A percentile compares a stretch with the other conserved stretches of the same genome.
Evolutionary conservation across 2,888 invertebrate genomes (phyloP).

Genomic region (Orthonychiurus folsomi): DNA sequence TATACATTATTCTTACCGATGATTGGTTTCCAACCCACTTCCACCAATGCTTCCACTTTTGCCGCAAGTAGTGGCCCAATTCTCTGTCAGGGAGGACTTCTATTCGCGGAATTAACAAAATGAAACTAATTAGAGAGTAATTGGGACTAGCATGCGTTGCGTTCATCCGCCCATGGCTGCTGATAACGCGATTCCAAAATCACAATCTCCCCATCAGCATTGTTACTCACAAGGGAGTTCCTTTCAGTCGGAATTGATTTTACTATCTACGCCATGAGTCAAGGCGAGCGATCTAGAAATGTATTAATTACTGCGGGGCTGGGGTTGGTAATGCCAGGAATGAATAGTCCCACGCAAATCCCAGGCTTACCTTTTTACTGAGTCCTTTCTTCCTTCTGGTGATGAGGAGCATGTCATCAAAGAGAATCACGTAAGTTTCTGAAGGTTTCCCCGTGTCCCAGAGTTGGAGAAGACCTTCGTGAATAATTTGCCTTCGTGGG

Average conservation of each 20-base stretch:
- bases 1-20: no score
- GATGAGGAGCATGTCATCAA: conserved; percentile 56
- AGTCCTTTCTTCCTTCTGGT: conserved; percentile 52
- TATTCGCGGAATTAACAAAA: conserved; percentile 26
- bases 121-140: background rate
- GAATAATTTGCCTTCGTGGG: conserved; percentile 46
- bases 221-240: no score
- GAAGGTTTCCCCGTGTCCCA: conserved; percentile 51
- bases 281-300: no score
- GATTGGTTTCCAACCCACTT: conserved; percentile 36
- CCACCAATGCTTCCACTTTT: conserved; percentile 40
- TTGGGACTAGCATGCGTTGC: no score
- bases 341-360: no score
- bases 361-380: conserved; percentile 43
- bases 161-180: no score
- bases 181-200: no score
- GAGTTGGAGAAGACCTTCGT: conserved; percentile 47
- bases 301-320: no score
- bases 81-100: conserved; percentile 47
- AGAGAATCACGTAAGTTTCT: conserved; percentile 54
- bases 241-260: no score
- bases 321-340: background rate
- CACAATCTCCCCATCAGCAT: no score
- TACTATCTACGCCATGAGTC: no score
- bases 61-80: conserved; percentile 44